phyloP scores from a whole-genome alignment of 2,113 vertebrate species.

The Salminus brasiliensis region DNA sequence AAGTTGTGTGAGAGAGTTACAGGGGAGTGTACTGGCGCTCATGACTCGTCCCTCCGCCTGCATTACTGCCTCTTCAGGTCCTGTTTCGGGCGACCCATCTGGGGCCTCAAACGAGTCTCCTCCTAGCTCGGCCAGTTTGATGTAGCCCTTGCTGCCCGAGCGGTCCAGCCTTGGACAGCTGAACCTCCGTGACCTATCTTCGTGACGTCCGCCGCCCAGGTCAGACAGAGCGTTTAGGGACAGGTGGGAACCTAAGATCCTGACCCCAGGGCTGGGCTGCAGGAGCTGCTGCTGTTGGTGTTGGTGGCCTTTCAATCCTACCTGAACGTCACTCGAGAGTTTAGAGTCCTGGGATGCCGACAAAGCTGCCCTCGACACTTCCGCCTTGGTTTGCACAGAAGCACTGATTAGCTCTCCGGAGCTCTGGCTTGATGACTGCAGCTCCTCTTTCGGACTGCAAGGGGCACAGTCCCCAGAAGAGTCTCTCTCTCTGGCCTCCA shows the following conservation, averaged over 20 bases:
- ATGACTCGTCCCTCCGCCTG: conserved; percentile 65
- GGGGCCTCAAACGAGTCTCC: conserved; percentile 86
- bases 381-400: conserved; percentile 42
- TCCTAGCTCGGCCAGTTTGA: conserved; percentile 83
- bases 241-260: conserved; percentile 70
- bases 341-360: conserved; percentile 53
- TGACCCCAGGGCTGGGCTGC: conserved; percentile 65
- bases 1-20: conserved; percentile 12
- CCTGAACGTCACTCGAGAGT: conserved; percentile 64
- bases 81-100: conserved; percentile 59
- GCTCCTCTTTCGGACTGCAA: conserved; percentile 51
- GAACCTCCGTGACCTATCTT: conserved; percentile 75
- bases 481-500: conserved; percentile 67
- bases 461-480: conserved; percentile 41
- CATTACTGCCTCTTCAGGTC: conserved; percentile 50
- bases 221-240: conserved; percentile 75
- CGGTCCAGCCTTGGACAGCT: conserved; percentile 84
- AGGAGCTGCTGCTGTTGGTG: conserved; percentile 70
- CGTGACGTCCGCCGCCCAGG: conserved; percentile 63
- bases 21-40: conserved; percentile 3
- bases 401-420: conserved; percentile 26
- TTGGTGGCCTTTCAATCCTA: conserved; percentile 64
- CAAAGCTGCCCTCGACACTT: conserved; percentile 29
- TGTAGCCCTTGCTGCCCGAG: conserved; percentile 91
- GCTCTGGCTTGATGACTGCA: conserved; percentile 35